Base-by-base conservation (phyloP, 2,888 invertebrate genomes). In the Conops quadrifasciatus region DNA sequence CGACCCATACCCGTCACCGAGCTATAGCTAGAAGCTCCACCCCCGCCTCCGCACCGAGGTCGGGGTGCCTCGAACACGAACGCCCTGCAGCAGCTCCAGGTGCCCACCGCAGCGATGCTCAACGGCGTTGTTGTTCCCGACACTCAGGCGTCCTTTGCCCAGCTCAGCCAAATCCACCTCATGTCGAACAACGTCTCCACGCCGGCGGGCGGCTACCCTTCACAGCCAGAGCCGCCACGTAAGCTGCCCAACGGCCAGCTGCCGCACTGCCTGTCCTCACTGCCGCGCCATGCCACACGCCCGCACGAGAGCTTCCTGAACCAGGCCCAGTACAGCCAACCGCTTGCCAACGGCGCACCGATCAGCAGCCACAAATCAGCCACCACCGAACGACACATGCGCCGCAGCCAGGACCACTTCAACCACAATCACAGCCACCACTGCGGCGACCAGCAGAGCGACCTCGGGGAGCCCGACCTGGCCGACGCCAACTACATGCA, bases 21-120 rank as follows among this genome's bases (percentile, higher is more conserved):
- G 86, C 94, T 95, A 93, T 95, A 94, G 94, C 94, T 94, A 94
- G 94, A 94, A 83, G 93, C 79, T 77, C 85, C 94, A 88, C 93
- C 94, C 93, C 94, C 94, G 91, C 93, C 94, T 88, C 92, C 90
- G 77, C 77, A 81, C 88, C 90, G 91, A 80, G 83, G 85, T 82
- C 81, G 86, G 84, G 85, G 83, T 78, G 80, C 80, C 78, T 80
- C 82, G 77, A 78, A 78, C 73, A 71, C 74, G 21, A 77, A 78
- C 62, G 71, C 81, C 51, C 80, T 85, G 64, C 85, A 84, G 77
- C 85, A 85, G 71, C 78, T 85, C 47, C 83, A 84, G 75, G 84
- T 84, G 72, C 81, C 83, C 77, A 84, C 81, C 65, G 74, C 78
- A 70, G 75, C 74, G 28, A 51, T 73, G 71, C 77, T 78, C 59